A percentile compares a stretch with the other conserved stretches of the same genome.
Evolutionary conservation across 2,113 vertebrate species (phyloP).

Genomic region (Tragulus kanchil): DNA sequence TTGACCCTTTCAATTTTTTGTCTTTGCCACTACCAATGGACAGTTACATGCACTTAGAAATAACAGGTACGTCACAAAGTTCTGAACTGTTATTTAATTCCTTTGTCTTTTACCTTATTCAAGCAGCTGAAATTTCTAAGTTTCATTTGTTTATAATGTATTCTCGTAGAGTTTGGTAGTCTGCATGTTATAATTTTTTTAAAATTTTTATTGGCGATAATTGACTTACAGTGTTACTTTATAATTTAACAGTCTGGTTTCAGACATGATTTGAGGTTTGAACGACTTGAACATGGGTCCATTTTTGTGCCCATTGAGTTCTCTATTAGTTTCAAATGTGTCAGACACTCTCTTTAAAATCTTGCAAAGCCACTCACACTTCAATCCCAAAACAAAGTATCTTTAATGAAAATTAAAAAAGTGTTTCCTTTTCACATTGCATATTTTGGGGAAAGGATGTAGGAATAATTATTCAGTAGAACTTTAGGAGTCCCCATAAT

Average conservation of each 20-base stretch:
- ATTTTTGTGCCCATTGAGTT: slow-evolving; percentile 19
- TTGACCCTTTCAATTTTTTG: slow-evolving; percentile 99
- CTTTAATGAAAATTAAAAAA: slow-evolving; percentile 44
- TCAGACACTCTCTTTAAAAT: slow-evolving; percentile 16
- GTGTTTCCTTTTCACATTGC: slow-evolving; percentile 25
- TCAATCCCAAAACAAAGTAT: slow-evolving; percentile 50
- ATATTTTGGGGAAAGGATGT: not conserved
- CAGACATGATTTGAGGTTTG: slow-evolving; percentile 17
- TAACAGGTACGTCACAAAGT: slow-evolving; percentile 91
- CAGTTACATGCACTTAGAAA: slow-evolving; percentile 99
- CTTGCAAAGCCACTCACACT: slow-evolving; percentile 8
- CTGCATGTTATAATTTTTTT: slow-evolving; percentile 2
- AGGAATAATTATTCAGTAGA: not conserved
- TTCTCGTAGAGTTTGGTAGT: slow-evolving; percentile 19
- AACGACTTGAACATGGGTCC: slow-evolving; percentile 27
- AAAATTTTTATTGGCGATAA: not conserved
- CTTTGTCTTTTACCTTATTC: slow-evolving; percentile 51
- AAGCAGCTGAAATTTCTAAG: slow-evolving; percentile 34
- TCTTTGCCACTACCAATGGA: slow-evolving; percentile 99
- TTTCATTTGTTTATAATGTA: not conserved
- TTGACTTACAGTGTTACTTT: not conserved
- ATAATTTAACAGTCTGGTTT: not conserved
- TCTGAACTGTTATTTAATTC: slow-evolving; percentile 52
- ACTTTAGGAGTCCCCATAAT: not conserved
- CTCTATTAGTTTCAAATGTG: slow-evolving; percentile 47